phyloP scores from a whole-genome alignment of 2,113 vertebrate genomes.

The Prunella fulvescens region DNA sequence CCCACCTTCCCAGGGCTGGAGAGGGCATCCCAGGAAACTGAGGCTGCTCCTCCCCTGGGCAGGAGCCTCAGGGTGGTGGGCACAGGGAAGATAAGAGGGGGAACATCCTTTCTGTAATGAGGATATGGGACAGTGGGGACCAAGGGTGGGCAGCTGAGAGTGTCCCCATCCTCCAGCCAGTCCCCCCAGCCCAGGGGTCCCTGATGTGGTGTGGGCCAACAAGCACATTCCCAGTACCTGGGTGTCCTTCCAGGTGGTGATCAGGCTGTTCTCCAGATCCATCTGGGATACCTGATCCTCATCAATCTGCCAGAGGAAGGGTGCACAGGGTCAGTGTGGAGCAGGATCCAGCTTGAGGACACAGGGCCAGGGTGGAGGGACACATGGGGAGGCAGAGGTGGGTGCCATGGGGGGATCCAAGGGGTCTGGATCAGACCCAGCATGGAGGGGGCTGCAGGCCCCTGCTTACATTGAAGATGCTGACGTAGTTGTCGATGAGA shows the following conservation, averaged over 20 bases:
- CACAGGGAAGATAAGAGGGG: background rate
- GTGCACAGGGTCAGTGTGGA: background rate
- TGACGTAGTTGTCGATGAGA: constrained; percentile 90
- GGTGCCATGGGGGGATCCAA: background rate
- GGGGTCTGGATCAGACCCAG: background rate
- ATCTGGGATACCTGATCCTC: constrained; percentile 96
- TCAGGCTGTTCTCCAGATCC: constrained; percentile 94
- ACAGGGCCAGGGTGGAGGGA: background rate
- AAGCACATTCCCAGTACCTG: constrained; percentile 75
- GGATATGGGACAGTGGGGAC: background rate
- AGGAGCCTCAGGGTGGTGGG: background rate
- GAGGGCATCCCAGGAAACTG: background rate
- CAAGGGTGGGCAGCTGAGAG: background rate
- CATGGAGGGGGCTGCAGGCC: background rate
- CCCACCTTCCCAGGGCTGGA: background rate
- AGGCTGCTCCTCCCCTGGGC: background rate
- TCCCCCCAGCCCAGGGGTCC: background rate
- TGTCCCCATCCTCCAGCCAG: background rate
- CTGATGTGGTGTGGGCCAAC: fast-evolving
- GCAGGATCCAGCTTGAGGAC: background rate
- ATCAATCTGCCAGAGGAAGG: constrained; percentile 79
- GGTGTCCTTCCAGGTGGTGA: constrained; percentile 96
- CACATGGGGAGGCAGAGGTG: background rate
- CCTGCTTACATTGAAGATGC: constrained; percentile 87
- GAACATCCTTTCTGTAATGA: background rate